Evolutionary conservation across 2,888 invertebrate species (phyloP), one percentile per base, ranked within the genome.

Genomic region (Limnephilus marmoratus): DNA sequence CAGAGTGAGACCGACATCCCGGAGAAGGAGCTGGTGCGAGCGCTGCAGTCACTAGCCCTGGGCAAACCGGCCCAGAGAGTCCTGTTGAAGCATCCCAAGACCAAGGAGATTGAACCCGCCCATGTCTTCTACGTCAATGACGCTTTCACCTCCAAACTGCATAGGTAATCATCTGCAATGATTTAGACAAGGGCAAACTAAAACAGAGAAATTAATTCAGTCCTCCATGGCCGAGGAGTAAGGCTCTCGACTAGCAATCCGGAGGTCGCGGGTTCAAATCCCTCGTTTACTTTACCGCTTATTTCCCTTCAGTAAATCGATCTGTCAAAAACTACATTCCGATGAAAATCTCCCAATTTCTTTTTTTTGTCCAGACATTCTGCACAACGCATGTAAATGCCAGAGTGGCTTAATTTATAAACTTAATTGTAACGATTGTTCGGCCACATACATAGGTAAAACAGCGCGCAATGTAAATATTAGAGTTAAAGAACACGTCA

Each of bases 1-100:
- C 98, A 98, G 95, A 99, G 98, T 95, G 99, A 99, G 96, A 99
- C 99, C 90, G 99, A 99, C 96, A 98, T 99, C 95, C 99, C 99
- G n/a, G 99, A 99, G 95, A 97, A 99, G 95, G 99, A 99, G 95
- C 96, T 99, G 95, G 98, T 99, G 94, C 97, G 99, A 95, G 99
- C 99, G 91, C 97, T 99, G 94, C 99, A 99, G 96, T 99, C 99
- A 93, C 96, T 99, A 94, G 99, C 99, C 15, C 98, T 99, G 98
- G 99, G 99, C 90, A 99, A 99, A 96, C 98, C 99, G 41, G 98
- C 99, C 41, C 99, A 99, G 95, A 97, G 99, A 94, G 98, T 99
- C 94, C 97, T 99, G 93, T 97, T 99, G 94, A 99, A 99, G 95
- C 98, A 98, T 94, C 99, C 99, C 90, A 98, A 98, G 96, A 99